Percentiles rank a stretch among this genome's conserved stretches.
These are phyloP conservation scores for Pseudochaenichthys georgianus DNA, from an alignment of 2,797 vertebrate species.

Conservation along the genomic window DNA sequence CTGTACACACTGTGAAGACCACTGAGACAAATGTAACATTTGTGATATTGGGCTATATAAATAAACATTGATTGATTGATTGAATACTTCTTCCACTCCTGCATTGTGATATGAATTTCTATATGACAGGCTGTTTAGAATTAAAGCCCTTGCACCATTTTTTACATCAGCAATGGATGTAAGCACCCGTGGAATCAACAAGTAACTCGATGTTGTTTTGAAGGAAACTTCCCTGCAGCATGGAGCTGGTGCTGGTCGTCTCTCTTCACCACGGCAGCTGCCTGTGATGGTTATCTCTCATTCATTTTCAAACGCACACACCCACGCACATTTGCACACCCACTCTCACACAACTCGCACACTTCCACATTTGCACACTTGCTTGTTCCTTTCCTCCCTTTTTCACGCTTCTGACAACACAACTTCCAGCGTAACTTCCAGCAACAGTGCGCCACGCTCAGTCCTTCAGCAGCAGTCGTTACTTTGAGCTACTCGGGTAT, in stretches of 20 bases:
- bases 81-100: background rate
- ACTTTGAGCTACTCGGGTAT: constrained; percentile 79
- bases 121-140: constrained; percentile 29
- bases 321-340: constrained; percentile 47
- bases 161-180: constrained; percentile 37
- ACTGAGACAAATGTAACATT: no score
- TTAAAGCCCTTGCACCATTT: constrained; percentile 24
- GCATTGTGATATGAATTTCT: constrained; percentile 15
- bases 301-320: constrained; percentile 67
- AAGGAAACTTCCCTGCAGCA: constrained; percentile 60
- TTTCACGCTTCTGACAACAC: constrained; percentile 57
- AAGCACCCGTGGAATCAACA: constrained; percentile 70
- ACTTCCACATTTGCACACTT: constrained; percentile 42
- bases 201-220: constrained; percentile 63
- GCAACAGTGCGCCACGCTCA: constrained; percentile 69
- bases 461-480: constrained; percentile 71
- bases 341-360: background rate
- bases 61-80: no score
- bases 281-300: constrained; percentile 79
- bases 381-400: constrained; percentile 62
- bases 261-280: constrained; percentile 81
- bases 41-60: no score
- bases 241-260: constrained; percentile 75
- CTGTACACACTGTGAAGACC: no score
- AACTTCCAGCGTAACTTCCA: constrained; percentile 78